These are phyloP conservation scores for Cantharis nigra DNA, from an alignment of 2,888 invertebrate genomes.

Conservation along the genomic window DNA sequence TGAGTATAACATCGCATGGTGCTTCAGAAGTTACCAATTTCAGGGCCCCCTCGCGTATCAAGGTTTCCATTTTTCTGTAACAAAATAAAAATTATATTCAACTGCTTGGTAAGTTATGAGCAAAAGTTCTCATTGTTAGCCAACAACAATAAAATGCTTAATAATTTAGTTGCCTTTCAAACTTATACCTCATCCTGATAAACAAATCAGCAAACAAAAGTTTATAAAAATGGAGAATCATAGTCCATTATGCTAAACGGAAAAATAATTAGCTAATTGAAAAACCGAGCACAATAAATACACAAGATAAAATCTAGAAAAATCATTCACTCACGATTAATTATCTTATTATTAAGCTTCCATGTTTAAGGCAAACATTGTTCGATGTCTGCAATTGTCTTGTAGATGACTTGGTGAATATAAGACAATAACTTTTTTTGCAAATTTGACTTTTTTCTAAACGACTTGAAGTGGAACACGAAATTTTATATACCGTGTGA, in stretches of 20 bases:
- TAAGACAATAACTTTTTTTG: not conserved
- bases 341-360: not conserved
- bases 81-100: not conserved
- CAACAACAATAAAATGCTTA: not conserved
- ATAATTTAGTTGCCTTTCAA: not conserved
- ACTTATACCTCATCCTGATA: not conserved
- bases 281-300: not conserved
- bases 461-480: not conserved
- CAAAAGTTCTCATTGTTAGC: not conserved
- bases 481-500: not conserved
- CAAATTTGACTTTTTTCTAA: not conserved
- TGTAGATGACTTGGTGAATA: not conserved
- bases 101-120: too few relatives aligned
- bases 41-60: conserved; percentile 51
- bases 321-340: not conserved
- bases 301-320: not conserved
- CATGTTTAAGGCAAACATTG: not conserved
- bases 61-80: conserved; percentile 45
- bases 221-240: not conserved
- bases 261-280: not conserved
- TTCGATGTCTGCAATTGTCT: not conserved
- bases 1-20: conserved; percentile 66
- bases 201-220: not conserved
- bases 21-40: conserved; percentile 60
- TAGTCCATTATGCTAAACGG: not conserved